Evolutionary conservation across 1,140 invertebrate species (phyloP), one percentile per base, ranked within the genome.

Genomic region (Drosophila nigrodunni): DNA sequence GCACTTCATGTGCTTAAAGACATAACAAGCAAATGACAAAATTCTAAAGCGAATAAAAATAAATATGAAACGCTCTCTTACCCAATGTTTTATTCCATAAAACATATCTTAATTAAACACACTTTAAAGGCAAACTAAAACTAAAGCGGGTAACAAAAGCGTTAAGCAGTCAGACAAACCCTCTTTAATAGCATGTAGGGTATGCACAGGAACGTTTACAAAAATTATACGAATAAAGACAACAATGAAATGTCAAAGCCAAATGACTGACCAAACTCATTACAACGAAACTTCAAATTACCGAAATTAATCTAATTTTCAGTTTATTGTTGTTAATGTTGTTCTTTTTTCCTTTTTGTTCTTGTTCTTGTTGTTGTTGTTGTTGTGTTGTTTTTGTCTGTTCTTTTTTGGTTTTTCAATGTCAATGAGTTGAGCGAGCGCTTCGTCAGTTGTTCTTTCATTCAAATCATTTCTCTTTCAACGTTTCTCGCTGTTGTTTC

Each of bases 241-340:
- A 86, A 86, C 82, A 88, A 74, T 54, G 46, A 76, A 87, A 80
- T 82, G 83, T 80, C 83, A 80, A 66, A 83, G 80, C 77, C 77
- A 88, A 88, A 88, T 88, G 83, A 80, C 80, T 83, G 83, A 80
- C 83, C 83, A 78, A 87, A 89, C 80, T 89, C 83, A 87, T 87
- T 87, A 87, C 83, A 87, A 89, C 85, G 71, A 87, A 89, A 80
- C 85, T 83, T 83, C 77, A 78, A 89, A 87, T 89, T 83, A 74
- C 80, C 85, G 77, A 87, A 87, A 87, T 87, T 87, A 87, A 88
- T 87, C 83, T 83, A 89, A 89, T 89, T 87, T 80, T 89, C 74
- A 70, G 83, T 75, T 78, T 64, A 54, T 62, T 62, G 58, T 55
- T 73, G 62, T 54, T 59, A 37, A 13, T 52, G 7, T 59, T 67